A percentile compares a stretch with the other conserved stretches of the same genome.
phyloP scores from a whole-genome alignment of 1,140 invertebrate genomes.

The Anoplophora glabripennis region DNA sequence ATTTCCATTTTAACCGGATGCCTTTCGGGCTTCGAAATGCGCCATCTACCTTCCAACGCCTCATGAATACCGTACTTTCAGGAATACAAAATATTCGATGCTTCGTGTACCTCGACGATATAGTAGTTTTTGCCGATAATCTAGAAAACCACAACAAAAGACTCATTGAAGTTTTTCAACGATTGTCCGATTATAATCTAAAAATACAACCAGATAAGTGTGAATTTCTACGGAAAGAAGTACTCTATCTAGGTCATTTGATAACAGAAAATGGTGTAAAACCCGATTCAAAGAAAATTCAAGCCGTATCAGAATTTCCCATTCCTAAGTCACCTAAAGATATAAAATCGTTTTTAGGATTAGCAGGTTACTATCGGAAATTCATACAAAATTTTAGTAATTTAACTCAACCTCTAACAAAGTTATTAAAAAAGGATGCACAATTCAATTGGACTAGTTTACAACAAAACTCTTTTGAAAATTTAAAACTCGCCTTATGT shows the following conservation, averaged over 20 bases:
- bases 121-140: slow-evolving; percentile 14
- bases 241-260: slow-evolving; percentile 32
- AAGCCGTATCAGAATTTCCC: slow-evolving; percentile 30
- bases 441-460: slow-evolving; percentile 8
- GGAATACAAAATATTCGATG: slow-evolving; percentile 18
- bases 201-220: slow-evolving; percentile 30
- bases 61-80: slow-evolving; percentile 33
- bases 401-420: slow-evolving; percentile 31
- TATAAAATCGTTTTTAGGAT: slow-evolving; percentile 36
- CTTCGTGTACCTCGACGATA: slow-evolving; percentile 26
- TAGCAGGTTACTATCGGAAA: slow-evolving; percentile 37
- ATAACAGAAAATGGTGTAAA: slow-evolving; percentile 31
- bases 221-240: slow-evolving; percentile 39
- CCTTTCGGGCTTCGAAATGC: slow-evolving; percentile 49
- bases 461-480: neutral
- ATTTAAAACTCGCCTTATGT: slow-evolving; percentile 14
- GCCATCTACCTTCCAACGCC: slow-evolving; percentile 41
- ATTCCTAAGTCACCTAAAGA: slow-evolving; percentile 30
- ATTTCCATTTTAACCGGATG: slow-evolving; percentile 40
- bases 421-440: slow-evolving; percentile 34
- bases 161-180: slow-evolving; percentile 5
- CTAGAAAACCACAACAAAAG: slow-evolving; percentile 19
- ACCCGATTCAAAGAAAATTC: slow-evolving; percentile 35
- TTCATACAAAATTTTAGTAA: slow-evolving; percentile 36
- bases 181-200: slow-evolving; percentile 21